Percentiles rank a stretch among this genome's conserved stretches.
Conservation (phyloP, 2,797 vertebrate genomes). For the Gymnocypris eckloni region DNA sequence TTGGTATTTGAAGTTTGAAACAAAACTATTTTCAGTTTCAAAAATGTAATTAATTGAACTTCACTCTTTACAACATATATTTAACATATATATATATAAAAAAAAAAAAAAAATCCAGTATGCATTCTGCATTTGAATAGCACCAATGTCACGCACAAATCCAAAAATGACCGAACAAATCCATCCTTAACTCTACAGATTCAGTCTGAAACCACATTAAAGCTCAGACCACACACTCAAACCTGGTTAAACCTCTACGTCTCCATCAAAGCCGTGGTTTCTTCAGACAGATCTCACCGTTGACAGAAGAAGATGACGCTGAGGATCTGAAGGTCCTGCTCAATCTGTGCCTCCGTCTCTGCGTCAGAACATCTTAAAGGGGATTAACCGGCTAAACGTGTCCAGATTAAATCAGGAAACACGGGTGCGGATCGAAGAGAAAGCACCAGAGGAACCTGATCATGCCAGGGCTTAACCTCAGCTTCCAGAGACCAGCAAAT, state of each 20-base stretch:
- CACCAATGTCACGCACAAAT: too few relatives aligned
- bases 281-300: slow-evolving; percentile 11
- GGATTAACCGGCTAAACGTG: slow-evolving; percentile 69
- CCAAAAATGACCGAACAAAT: neutral
- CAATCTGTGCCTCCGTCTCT: slow-evolving; percentile 29
- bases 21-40: too few relatives aligned
- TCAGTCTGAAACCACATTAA: neutral
- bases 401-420: slow-evolving; percentile 68
- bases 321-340: neutral
- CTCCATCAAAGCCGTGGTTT: neutral
- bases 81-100: too few relatives aligned
- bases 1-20: neutral
- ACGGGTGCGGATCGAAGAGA: neutral
- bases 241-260: neutral
- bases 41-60: too few relatives aligned
- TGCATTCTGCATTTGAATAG: too few relatives aligned
- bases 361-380: slow-evolving; percentile 65
- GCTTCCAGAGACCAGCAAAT: neutral
- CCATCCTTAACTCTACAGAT: neutral
- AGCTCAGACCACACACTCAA: neutral
- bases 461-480: neutral
- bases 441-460: neutral
- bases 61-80: neutral
- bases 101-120: too few relatives aligned
- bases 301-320: neutral